Evolutionary conservation across 2,888 invertebrate genomes (phyloP).

Genomic region (Deroplatys truncata): DNA sequence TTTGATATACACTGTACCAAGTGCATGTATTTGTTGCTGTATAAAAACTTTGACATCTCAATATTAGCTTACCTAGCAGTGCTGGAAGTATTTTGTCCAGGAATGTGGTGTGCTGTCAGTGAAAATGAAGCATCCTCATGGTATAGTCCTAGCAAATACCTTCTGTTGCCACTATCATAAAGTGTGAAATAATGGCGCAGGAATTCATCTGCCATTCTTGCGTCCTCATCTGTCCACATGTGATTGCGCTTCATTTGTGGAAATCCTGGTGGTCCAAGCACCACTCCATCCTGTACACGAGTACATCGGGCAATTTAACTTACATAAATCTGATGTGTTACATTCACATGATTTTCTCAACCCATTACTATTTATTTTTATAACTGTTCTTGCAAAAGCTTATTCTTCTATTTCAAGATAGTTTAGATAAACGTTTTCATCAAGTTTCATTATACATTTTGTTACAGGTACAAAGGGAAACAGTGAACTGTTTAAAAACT

Average conservation of each 20-base stretch:
- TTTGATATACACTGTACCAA: too few species aligned
- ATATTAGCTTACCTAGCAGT: conserved; percentile 37
- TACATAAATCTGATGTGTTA: too few species aligned
- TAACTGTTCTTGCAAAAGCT: too few species aligned
- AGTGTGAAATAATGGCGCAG: conserved; percentile 61
- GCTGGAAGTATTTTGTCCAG: conserved; percentile 39
- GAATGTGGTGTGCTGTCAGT: conserved; percentile 43
- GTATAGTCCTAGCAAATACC: conserved; percentile 55
- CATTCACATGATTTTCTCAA: too few species aligned
- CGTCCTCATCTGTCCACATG: conserved; percentile 47
- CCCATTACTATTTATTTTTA: too few species aligned
- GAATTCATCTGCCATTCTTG: conserved; percentile 56
- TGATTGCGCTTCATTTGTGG: conserved; percentile 51
- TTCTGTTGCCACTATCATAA: conserved; percentile 58
- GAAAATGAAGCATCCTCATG: conserved; percentile 60
- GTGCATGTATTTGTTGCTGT: too few species aligned
- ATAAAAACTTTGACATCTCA: background rate
- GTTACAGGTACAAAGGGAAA: too few species aligned
- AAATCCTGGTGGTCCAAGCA: conserved; percentile 42
- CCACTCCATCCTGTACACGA: conserved; percentile 52
- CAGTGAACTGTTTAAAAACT: too few species aligned
- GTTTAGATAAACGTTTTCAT: too few species aligned
- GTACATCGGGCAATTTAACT: background rate
- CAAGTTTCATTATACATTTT: too few species aligned
- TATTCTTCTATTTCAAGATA: too few species aligned